A percentile compares a stretch with the other conserved stretches of the same genome.
These are phyloP conservation scores for Arenaria interpres DNA, from an alignment of 2,113 vertebrate genomes.

Conservation along the genomic window DNA sequence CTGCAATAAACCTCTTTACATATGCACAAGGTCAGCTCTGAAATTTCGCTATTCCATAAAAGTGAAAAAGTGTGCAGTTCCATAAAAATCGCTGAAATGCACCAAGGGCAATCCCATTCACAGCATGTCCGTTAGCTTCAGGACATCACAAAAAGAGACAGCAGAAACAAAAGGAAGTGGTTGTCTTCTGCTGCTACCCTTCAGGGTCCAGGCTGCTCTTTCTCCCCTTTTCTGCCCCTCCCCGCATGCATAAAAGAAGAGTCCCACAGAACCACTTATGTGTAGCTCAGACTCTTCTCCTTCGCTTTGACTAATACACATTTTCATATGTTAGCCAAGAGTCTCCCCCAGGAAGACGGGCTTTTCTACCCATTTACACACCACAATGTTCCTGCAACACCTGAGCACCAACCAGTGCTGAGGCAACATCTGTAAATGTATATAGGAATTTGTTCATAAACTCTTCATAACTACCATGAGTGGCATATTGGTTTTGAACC, in stretches of 20 bases:
- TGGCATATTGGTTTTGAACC: not conserved
- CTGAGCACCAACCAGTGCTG: not conserved
- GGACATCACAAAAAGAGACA: not conserved
- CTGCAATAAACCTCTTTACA: not conserved
- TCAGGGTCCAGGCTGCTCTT: not conserved
- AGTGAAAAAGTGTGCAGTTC: not conserved
- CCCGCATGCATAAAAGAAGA: rapidly evolving
- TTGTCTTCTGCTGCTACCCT: not conserved
- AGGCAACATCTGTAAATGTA: not conserved
- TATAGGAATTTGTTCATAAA: not conserved
- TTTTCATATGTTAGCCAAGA: not conserved
- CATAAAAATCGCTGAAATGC: not conserved
- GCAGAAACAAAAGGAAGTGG: not conserved
- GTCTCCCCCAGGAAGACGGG: not conserved
- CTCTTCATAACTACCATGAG: not conserved
- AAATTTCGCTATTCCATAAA: not conserved
- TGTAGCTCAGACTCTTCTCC: not conserved
- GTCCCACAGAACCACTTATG: not conserved
- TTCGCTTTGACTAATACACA: not conserved
- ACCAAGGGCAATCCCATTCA: not conserved
- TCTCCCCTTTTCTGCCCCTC: not conserved
- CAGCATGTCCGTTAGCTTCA: not conserved
- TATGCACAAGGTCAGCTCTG: not conserved
- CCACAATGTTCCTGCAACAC: not conserved
- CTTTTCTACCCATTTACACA: not conserved